phyloP scores from a whole-genome alignment of 2,113 vertebrate species.

The Emydura subglobosa region DNA sequence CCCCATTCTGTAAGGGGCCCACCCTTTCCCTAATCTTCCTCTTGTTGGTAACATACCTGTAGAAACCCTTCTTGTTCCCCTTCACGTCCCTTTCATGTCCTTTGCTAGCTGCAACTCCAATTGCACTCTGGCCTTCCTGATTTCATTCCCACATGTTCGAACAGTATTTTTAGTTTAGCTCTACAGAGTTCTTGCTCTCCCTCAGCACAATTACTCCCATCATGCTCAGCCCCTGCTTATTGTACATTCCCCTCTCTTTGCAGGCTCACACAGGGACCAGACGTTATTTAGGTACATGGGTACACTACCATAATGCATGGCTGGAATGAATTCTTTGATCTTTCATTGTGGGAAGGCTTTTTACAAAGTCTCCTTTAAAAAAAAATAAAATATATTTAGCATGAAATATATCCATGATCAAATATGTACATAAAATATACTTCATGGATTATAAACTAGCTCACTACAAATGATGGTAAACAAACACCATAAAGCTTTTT shows the following conservation, averaged over 20 bases:
- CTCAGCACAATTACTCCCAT: background rate
- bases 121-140: too few species aligned
- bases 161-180: too few species aligned
- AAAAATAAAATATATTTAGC: background rate
- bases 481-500: background rate
- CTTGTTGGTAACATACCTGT: too few species aligned
- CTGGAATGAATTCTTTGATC: background rate
- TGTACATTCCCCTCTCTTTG: background rate
- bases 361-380: background rate
- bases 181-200: background rate
- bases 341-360: background rate
- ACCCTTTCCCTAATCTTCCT: too few species aligned
- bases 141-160: too few species aligned
- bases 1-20: too few species aligned
- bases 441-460: background rate
- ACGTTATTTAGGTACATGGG: background rate
- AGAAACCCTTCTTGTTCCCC: too few species aligned
- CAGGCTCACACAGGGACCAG: background rate
- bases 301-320: too few species aligned
- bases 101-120: too few species aligned
- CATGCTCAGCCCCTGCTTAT: rapidly evolving
- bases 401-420: background rate
- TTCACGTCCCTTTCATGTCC: too few species aligned
- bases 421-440: background rate
- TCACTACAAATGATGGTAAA: background rate